Evolutionary conservation across 2,797 vertebrate genomes (phyloP), one percentile per base, ranked within the genome.

Genomic region (Myotis planiceps): DNA sequence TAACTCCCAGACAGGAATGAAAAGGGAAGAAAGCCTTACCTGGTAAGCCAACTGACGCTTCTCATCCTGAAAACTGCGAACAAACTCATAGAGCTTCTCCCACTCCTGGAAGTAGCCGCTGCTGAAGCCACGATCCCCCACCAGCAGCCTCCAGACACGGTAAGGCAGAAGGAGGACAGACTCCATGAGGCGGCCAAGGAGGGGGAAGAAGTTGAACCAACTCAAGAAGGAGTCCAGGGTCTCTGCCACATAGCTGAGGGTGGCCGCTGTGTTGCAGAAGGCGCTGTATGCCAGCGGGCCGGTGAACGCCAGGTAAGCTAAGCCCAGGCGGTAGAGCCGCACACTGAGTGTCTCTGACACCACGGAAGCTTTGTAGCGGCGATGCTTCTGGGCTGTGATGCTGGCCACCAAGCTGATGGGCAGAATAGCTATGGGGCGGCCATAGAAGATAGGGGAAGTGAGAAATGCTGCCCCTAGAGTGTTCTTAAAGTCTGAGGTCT

Each of bases 341-440:
- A 98, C 98, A 6, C 98, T 98, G 98, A 98, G 80, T 6, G 88
- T 97, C 66, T 97, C 90, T 1, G 4, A 34, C 4, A 0, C 25
- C 0, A 0, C 45, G 3, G n/a, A 89, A 42, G 80, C 55, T 55
- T 99, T 99, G 97, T 99, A 99, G 25, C 72, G 96, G 76, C 99
- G 98, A 96, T 99, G 97, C 39, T 99, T 98, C 76, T 98, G 97
- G 71, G 99, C 99, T 1, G 98, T 98, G 42, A 99, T 65, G 79
- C 98, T 99, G 72, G 99, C 99, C 3, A 98, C 99, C 92, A 99
- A 79, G 95, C 99, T 99, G 95, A 99, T 98, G 75, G 99, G 99
- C 42, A 99, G 97, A 92, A 99, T 99, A 0, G 99, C 99, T 81
- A 99, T 96, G 45, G 97, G 97, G 96, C 98, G 99, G 79, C 99